phyloP scores from a whole-genome alignment of 2,797 vertebrate species.

The Carcharodon carcharias region DNA sequence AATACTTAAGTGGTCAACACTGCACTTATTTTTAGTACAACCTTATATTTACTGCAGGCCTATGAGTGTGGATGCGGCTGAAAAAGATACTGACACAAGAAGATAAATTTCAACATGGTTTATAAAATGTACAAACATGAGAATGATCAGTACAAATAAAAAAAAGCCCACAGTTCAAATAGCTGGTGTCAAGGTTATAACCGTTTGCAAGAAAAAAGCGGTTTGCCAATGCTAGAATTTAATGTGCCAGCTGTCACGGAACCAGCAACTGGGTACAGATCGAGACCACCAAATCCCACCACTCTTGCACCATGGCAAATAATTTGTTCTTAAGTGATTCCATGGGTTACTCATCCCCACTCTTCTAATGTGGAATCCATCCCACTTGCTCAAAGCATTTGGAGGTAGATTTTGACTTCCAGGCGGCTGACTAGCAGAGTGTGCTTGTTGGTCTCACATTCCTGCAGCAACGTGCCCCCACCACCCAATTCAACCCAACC shows the following conservation, averaged over 20 bases:
- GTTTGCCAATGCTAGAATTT: neutral
- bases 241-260: neutral
- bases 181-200: neutral
- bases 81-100: neutral
- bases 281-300: neutral
- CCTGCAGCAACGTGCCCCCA: neutral
- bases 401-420: neutral
- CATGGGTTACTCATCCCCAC: neutral
- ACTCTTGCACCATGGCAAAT: neutral
- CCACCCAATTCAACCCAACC: neutral
- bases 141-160: neutral
- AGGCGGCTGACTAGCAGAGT: neutral
- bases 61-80: neutral
- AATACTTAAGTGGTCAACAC: neutral
- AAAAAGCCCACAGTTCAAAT: neutral
- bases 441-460: neutral
- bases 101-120: neutral
- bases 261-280: neutral
- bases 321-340: neutral
- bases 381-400: neutral
- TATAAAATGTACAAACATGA: neutral
- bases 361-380: neutral
- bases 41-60: neutral
- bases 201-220: neutral
- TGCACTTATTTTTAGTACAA: neutral